These are phyloP conservation scores for Pseudomyrmex gracilis DNA, from an alignment of 1,140 invertebrate genomes.

Conservation along the genomic window DNA sequence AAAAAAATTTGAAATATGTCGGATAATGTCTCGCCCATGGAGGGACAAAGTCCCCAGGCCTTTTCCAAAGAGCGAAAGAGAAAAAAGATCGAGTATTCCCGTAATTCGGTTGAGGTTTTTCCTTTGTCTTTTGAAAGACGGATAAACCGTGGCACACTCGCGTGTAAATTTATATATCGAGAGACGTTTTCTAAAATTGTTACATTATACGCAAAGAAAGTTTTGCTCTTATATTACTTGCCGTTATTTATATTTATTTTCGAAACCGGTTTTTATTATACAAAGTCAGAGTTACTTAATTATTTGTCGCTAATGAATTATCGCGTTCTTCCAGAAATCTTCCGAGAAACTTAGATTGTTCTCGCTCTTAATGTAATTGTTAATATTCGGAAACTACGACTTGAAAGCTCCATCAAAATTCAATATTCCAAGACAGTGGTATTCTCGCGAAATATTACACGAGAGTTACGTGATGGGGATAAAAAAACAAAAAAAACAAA, in stretches of 20 bases:
- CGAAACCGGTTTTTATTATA: too few species aligned
- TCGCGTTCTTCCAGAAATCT: too few species aligned
- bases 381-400: too few species aligned
- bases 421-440: background rate
- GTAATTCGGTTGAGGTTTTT: conserved; percentile 1
- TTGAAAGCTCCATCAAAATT: background rate
- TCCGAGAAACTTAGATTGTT: too few species aligned
- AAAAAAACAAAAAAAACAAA: background rate
- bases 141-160: background rate
- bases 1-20: conserved; percentile 46
- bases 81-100: conserved; percentile 2
- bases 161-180: too few species aligned
- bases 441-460: background rate
- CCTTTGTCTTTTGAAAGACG: conserved; percentile 17
- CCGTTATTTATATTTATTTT: too few species aligned
- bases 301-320: too few species aligned
- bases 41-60: conserved; percentile 11
- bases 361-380: too few species aligned
- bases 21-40: conserved; percentile 34
- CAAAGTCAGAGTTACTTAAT: too few species aligned
- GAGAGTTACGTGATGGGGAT: background rate
- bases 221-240: background rate
- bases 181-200: background rate
- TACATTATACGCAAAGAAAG: background rate
- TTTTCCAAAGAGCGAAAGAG: background rate